Evolutionary conservation across 2,888 invertebrate genomes (phyloP).

Genomic region (Drosophila limbata): DNA sequence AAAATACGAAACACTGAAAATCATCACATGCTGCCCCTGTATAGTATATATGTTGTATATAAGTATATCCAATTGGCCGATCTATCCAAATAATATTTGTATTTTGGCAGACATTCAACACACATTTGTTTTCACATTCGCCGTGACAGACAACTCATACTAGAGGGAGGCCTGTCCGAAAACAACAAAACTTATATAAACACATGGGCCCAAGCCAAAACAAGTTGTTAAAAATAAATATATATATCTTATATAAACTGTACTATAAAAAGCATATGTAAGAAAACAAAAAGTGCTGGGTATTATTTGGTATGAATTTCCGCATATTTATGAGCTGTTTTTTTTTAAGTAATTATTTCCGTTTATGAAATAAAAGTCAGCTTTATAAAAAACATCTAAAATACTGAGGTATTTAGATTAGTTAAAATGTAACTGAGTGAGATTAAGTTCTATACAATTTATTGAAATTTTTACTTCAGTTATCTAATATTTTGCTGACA

Average conservation of each 20-base stretch:
- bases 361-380: neutral
- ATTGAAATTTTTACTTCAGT: too few species aligned
- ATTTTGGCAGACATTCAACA: conserved; percentile 18
- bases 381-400: neutral
- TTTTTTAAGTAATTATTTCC: neutral
- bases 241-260: conserved; percentile 10
- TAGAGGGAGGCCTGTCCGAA: conserved; percentile 40
- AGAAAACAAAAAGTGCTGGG: conserved; percentile 7
- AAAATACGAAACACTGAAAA: conserved; percentile 19
- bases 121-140: conserved; percentile 14
- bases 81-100: conserved; percentile 21
- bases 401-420: neutral
- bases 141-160: conserved; percentile 32
- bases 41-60: neutral
- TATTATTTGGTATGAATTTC: conserved; percentile 16
- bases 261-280: conserved; percentile 5
- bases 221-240: conserved; percentile 29
- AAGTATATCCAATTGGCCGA: neutral
- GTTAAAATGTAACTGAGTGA: neutral
- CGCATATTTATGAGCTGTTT: conserved; percentile 14
- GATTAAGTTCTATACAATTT: too few species aligned
- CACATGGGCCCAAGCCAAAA: conserved; percentile 32
- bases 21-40: neutral
- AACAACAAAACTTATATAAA: conserved; percentile 32
- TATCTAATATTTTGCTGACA: too few species aligned